phyloP scores from a whole-genome alignment of 2,888 invertebrate genomes.

The Mesorhabditis spiculigera region DNA sequence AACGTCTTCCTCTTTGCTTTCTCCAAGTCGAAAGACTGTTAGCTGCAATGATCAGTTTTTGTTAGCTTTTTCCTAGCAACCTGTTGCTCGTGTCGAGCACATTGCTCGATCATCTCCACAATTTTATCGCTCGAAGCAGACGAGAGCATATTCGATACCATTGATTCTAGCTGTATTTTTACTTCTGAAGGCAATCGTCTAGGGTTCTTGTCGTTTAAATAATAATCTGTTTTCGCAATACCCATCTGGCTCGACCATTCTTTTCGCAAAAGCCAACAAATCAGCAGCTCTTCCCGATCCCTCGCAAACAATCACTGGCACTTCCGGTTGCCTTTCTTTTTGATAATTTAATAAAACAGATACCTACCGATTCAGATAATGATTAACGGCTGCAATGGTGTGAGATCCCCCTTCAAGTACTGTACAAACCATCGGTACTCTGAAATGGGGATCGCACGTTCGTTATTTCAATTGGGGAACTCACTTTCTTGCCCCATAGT shows the following conservation, averaged over 20 bases:
- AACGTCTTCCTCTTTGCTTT: constrained; percentile 80
- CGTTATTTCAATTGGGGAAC: constrained; percentile 71
- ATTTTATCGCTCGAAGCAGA: constrained; percentile 82
- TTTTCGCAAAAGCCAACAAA: constrained; percentile 86
- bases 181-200: constrained; percentile 75
- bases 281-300: constrained; percentile 91
- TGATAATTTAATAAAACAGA: not conserved
- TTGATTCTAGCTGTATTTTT: constrained; percentile 82
- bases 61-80: constrained; percentile 64
- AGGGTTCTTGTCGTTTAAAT: too few relatives aligned
- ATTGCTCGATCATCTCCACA: constrained; percentile 82
- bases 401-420: constrained; percentile 96
- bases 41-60: constrained; percentile 67
- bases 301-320: constrained; percentile 72
- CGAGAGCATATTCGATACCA: constrained; percentile 87
- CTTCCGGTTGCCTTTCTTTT: constrained; percentile 72
- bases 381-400: constrained; percentile 89
- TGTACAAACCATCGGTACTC: constrained; percentile 89
- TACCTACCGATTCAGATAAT: constrained; percentile 75
- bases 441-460: constrained; percentile 26
- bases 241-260: constrained; percentile 65
- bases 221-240: constrained; percentile 8
- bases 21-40: constrained; percentile 86
- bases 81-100: constrained; percentile 86
- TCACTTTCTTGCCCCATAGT: not conserved